Evolutionary conservation across 2,797 vertebrate species (phyloP).

Genomic region (Diceros bicornis): DNA sequence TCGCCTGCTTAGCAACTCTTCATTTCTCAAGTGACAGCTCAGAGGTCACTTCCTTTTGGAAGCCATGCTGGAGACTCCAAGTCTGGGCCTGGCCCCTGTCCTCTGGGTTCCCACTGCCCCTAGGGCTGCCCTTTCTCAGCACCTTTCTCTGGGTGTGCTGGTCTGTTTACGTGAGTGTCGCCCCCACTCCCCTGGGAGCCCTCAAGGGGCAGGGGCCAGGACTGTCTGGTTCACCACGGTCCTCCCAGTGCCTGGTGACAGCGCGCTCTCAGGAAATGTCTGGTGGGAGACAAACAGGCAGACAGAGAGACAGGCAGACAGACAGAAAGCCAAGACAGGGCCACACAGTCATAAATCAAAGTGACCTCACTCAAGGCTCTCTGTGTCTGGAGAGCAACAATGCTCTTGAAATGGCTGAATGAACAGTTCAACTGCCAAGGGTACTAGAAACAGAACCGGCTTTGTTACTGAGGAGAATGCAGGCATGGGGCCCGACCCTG

Average conservation of each 20-base stretch:
- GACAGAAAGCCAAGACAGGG: neutral
- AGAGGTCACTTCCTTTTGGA: neutral
- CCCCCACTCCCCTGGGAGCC: neutral
- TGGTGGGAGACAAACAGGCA: neutral
- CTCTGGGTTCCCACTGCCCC: neutral
- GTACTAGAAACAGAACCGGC: neutral
- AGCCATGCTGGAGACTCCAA: neutral
- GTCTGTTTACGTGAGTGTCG: neutral
- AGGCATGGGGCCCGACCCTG: neutral
- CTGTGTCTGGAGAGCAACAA: neutral
- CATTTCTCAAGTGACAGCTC: neutral
- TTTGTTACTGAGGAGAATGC: constrained; percentile 45
- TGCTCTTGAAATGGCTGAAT: neutral
- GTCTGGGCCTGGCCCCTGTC: neutral
- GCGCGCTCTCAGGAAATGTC: neutral
- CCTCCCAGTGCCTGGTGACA: neutral
- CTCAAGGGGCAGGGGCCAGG: neutral
- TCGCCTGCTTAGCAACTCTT: neutral
- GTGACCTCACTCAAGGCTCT: neutral
- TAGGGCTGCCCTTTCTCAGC: neutral
- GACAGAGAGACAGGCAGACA: neutral
- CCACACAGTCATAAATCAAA: neutral
- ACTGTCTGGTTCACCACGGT: neutral
- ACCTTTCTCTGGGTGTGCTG: neutral
- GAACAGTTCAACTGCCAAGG: neutral